Base-by-base conservation (phyloP, 2,888 invertebrate genomes). In the Brachylomia viminalis region DNA sequence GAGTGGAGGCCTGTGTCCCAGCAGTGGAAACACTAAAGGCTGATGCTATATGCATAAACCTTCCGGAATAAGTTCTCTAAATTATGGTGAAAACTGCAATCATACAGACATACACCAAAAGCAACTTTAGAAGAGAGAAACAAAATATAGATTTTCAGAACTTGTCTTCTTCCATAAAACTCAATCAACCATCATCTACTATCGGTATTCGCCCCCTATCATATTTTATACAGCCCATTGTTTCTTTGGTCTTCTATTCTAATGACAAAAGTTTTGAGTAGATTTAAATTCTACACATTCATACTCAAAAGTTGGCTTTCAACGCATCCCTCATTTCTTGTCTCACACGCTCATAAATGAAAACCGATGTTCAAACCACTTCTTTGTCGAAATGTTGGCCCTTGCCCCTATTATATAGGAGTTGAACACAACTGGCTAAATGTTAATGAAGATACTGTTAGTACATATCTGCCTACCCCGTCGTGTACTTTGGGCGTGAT, bases 191-290 rank as follows among this genome's bases (percentile, higher is more conserved):
- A 47, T 70, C 58, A 62, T 61, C 20, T 47, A 38, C 17, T 42
- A 42, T 72, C 27, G 62, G 15, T 49, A 59, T 61, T 76, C n/a
- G 42, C 20, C 23, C n/a, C n/a, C 38, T 66, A 20, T 67, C 42
- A 54, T 58, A 30, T 49, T 58, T 33, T 49, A 58, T 67, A 52
- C 59, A n/a, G 49, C 59, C 30, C 49, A 59, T 59, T 73, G 73
- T 27, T 27, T 73, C 58, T 27, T 74, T 59, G 59, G 59, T 49
- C 59, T 75, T 75, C 75, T 45, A n/a, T 42, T 5, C 38, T 4
- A n/a, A 54, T 45, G 72, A 72, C 13, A 47, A 56, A 59, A 42
- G 27, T 58, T 33, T 27, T 47, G 30, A 49, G 15, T 66, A 13
- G 49, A 30, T 49, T 49, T 33, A 6, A 52, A 49, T n/a, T 33